A percentile compares a stretch with the other conserved stretches of the same genome.
phyloP scores from a whole-genome alignment of 2,888 invertebrate species.

The Lordiphosa andalusiaca region DNA sequence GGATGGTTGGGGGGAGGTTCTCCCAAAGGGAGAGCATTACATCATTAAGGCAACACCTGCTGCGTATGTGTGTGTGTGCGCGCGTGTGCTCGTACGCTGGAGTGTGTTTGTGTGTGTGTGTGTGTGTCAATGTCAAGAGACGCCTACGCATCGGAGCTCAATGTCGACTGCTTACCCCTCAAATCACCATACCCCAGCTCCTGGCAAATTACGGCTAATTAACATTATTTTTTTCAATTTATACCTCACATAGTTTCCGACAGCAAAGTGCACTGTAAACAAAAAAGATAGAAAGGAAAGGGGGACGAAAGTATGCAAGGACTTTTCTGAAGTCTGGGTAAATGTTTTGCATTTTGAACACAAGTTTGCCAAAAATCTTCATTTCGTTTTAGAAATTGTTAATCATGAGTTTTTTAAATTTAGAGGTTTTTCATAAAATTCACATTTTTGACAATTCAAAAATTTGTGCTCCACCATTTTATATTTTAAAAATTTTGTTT shows the following conservation, averaged over 20 bases:
- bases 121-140: constrained; percentile 61
- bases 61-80: constrained; percentile 17
- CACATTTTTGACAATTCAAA: too few species aligned
- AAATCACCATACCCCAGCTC: constrained; percentile 15
- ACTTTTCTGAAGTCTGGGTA: too few species aligned
- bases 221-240: constrained; percentile 69
- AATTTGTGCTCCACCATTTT: too few species aligned
- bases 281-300: background rate
- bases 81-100: constrained; percentile 28
- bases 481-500: too few species aligned
- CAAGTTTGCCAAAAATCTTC: too few species aligned
- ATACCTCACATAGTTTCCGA: constrained; percentile 31
- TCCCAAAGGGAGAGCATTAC: constrained; percentile 47
- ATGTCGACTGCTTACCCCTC: constrained; percentile 4
- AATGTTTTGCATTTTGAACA: too few species aligned
- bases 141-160: constrained; percentile 22
- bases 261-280: constrained; percentile 5
- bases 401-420: too few species aligned
- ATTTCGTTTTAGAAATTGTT: too few species aligned
- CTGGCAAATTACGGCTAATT: constrained; percentile 62
- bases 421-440: too few species aligned
- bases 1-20: constrained; percentile 7
- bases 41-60: constrained; percentile 71
- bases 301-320: too few species aligned
- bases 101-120: constrained; percentile 20